A percentile compares a stretch with the other conserved stretches of the same genome.
Conservation (phyloP, 2,113 vertebrate species). For the Hystrix brachyura region DNA sequence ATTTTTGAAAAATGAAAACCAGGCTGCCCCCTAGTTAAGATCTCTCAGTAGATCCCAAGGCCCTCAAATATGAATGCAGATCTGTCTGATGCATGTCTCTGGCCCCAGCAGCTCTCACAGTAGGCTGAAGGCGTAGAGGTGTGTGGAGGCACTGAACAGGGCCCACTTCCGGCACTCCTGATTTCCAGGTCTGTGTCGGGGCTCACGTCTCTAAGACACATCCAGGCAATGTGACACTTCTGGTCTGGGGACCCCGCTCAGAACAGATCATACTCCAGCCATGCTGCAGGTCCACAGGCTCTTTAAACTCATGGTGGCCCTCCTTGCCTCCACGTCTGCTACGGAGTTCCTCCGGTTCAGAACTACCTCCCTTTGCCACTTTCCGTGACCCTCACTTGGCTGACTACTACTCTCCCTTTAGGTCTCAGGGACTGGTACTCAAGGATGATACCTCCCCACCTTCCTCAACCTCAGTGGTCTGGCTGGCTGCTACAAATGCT, state of each 20-base stretch:
- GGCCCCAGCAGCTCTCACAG: background rate
- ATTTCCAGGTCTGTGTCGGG: background rate
- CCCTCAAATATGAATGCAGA: background rate
- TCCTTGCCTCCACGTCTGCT: accelerated
- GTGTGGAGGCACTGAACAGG: background rate
- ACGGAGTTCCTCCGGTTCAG: background rate
- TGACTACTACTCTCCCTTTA: too few relatives aligned
- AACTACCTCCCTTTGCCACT: background rate
- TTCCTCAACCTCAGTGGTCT: too few relatives aligned
- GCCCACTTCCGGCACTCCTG: background rate
- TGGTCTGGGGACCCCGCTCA: background rate
- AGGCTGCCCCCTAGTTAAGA: background rate
- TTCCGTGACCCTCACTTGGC: background rate
- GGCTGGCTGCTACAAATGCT: background rate
- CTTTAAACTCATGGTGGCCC: too few relatives aligned
- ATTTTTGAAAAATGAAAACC: background rate
- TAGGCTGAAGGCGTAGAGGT: background rate
- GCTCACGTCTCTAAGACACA: background rate
- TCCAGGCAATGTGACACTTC: background rate
- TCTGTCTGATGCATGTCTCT: background rate
- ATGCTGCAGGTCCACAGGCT: background rate
- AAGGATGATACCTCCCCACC: background rate
- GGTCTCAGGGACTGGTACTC: background rate
- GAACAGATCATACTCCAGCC: background rate
- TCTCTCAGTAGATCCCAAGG: too few relatives aligned